Evolutionary conservation across 2,888 invertebrate species (phyloP), one percentile per base, ranked within the genome.

Genomic region (Lapara coniferarum): DNA sequence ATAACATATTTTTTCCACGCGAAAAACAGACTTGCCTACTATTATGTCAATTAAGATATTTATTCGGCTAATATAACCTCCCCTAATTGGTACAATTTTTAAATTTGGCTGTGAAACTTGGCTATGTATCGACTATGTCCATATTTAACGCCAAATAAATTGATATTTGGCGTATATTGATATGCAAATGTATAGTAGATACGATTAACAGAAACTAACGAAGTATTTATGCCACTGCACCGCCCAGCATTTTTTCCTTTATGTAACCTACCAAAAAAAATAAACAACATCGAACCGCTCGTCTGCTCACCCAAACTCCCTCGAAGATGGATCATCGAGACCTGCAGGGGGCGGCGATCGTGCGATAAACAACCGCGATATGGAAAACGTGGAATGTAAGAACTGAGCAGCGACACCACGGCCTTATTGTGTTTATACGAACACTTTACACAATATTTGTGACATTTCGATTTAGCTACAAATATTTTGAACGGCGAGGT

Each of bases 291-390:
- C 74, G 13, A 0, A 70, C 57, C 78, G 88, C 87, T 53, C 84
- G 88, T 89, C 71, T 88, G 75, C 69, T 1, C 30, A 4, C 2
- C 52, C 74, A 66, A 58, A 69, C 78, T 81, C 85, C 86, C 87
- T 86, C 80, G 77, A 90, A 92, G 91, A 92, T 89, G 91, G 91
- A 92, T 92, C 92, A 90, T 90, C 85, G 88, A 84, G 83, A 77
- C 81, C 87, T 82, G 78, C 82, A 85, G 89, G 77, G 77, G 76
- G 73, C 70, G 74, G 68, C 75, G 68, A 70, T 70, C 66, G 70
- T 73, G 77, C 76, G 78, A 78, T 78, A 78, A 75, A 70, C 66
- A 73, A 70, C 66, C 72, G 56, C 86, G 90, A 92, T 92, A 92
- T 90, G 90, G 89, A 90, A 89, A 89, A 83, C 82, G 81, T 80